Evolutionary conservation across 2,888 invertebrate genomes (phyloP), one percentile per base, ranked within the genome.

Genomic region (Lathronympha strigana): DNA sequence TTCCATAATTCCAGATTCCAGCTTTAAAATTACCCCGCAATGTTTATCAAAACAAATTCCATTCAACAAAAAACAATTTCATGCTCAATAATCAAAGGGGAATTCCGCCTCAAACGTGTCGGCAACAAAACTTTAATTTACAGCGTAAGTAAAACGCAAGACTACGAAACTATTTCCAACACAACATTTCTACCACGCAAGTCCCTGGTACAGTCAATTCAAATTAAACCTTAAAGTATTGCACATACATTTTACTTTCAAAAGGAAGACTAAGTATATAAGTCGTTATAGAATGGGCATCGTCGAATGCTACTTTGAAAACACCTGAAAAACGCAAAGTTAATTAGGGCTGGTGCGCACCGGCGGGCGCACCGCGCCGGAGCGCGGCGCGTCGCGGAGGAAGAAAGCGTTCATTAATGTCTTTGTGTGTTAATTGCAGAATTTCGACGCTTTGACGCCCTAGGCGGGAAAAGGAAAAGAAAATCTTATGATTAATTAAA

Each of bases 331-430:
- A 58, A 58, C 19, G 64, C 58, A 64, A 49, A 55, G 64, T 58
- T 64, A 64, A 64, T 64, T 58, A 63, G 47, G 55, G 31, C 21
- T 25, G 54, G 45, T 38, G 43, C 23, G 47, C 54, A 47, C 58
- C 36, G 47, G 36, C 31, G 43, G 33, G 17, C 43, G 45, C 60
- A 31, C 33, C 60, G 33, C 33, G 49, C 21, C 57, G 61, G 28
- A 58, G 69, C 58, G 55, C 63, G 57, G 74, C 76, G 63, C 53
- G 36, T 23, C 53, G 31, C 53, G 57, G 15, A 31, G 75, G 80
- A 85, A 84, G 83, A 82, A 82, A 80, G 75, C 79, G 82, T 82
- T 89, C 87, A 89, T 89, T 88, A 90, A 88, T 84, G 86, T 88
- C 84, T 87, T 88, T 87, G 85, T 83, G 79, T 79, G 79, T 82